Base-by-base conservation (phyloP, 2,888 invertebrate species). In the Cosmorhoe ocellata region DNA sequence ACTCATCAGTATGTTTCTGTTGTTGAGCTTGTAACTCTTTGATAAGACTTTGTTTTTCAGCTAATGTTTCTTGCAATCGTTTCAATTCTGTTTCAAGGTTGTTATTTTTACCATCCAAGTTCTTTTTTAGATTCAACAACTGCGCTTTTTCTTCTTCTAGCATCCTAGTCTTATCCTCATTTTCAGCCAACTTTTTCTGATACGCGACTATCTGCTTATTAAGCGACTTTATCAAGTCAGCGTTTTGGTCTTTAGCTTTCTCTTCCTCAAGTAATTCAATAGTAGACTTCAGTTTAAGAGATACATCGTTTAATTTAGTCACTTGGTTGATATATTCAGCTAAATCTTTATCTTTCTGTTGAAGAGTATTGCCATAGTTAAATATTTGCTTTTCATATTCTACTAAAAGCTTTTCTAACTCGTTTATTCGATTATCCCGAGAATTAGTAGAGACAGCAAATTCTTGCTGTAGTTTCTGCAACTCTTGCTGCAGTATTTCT, bases 281-380 rank as follows among this genome's bases (percentile, higher is more conserved):
- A n/a, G 90, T 88, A 18, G 89, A 89, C 68, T 84, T 89, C 3
- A 91, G 69, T 67, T 89, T 90, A 48, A 88, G 85, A 3, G 92
- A 82, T 8, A 90, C 77, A 56, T 84, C 82, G 70, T 92, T 92
- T 11, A 92, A 66, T 69, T 91, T 91, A 12, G 91, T 84, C 6
- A 93, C 80, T 81, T 92, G 91, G 47, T 90, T 87, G 4, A 91
- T 81, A 69, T 91, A 90, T 51, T 88, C 84, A 7, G 85, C 66
- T 45, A 91, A 67, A 69, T 88, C 88, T 67, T 87, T 88, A 61
- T 89, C 85, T 70, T 89, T 91, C 61, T 85, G 84, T 59, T 88
- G 86, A 54, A 90, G 66, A 14, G 76, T 74, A 56, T 82, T 86
- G 13, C 80, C 76, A 48, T 86, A 84, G 53, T 80, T 89, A 47